Percentiles rank a stretch among this genome's conserved stretches.
Conservation (phyloP, 2,113 vertebrate genomes). For the Etia nguti region DNA sequence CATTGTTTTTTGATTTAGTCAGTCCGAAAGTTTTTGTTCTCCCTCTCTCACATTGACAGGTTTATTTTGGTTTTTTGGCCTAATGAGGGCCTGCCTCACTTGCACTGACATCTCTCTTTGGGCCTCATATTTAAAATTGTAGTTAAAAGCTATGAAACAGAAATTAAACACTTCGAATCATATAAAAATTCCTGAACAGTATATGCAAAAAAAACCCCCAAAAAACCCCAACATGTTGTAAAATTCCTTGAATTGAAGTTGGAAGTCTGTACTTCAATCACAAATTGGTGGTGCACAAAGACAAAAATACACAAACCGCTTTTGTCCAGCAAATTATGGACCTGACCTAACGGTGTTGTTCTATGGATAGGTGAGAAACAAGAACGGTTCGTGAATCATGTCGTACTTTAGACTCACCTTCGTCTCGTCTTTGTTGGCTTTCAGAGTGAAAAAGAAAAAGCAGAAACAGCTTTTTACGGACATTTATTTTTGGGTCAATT, state of each 20-base stretch:
- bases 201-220: rapidly evolving
- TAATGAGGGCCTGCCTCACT: background rate
- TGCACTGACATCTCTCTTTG: background rate
- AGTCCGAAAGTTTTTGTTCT: background rate
- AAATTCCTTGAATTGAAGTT: background rate
- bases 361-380: background rate
- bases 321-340: background rate
- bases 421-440: background rate
- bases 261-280: background rate
- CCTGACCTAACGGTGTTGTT: background rate
- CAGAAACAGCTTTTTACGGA: background rate
- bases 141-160: background rate
- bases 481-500: background rate
- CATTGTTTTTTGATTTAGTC: background rate
- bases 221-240: background rate
- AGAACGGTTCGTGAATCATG: background rate
- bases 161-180: no score
- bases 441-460: background rate
- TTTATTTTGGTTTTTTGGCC: background rate
- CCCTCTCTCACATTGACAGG: background rate
- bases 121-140: background rate
- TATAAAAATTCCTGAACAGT: background rate
- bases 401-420: background rate
- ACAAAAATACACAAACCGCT: background rate
- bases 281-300: background rate